A percentile compares a stretch with the other conserved stretches of the same genome.
Evolutionary conservation across 2,888 invertebrate genomes (phyloP).

Genomic region (Noctua janthe): DNA sequence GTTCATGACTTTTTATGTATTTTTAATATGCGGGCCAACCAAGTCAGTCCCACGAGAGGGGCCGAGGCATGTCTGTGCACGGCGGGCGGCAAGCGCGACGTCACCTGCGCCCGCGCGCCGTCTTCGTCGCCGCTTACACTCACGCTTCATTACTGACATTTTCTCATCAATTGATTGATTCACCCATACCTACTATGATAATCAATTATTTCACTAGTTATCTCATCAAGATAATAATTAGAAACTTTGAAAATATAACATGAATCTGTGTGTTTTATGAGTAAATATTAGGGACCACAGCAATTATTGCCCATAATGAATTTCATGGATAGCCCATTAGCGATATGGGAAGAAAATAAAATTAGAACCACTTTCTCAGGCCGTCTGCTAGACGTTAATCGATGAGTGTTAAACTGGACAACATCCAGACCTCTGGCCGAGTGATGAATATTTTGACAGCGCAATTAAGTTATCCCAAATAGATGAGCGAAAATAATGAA

Average conservation of each 20-base stretch:
- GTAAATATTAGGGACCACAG: background rate
- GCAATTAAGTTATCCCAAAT: slow-evolving; percentile 76
- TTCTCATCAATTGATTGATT: slow-evolving; percentile 50
- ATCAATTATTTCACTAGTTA: slow-evolving; percentile 23
- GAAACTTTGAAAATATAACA: slow-evolving; percentile 7
- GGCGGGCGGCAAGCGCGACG: slow-evolving; percentile 18
- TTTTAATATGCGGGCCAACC: slow-evolving; percentile 62
- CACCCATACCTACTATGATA: slow-evolving; percentile 6
- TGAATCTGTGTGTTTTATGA: background rate
- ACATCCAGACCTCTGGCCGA: slow-evolving; percentile 69
- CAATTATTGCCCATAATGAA: slow-evolving; percentile 26
- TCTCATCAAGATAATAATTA: background rate
- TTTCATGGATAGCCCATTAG: slow-evolving; percentile 7
- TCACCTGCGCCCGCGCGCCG: slow-evolving; percentile 25
- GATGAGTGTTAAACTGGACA: slow-evolving; percentile 78
- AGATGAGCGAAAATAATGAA: slow-evolving; percentile 67
- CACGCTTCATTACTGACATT: slow-evolving; percentile 49
- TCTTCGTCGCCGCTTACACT: background rate
- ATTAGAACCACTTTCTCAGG: slow-evolving; percentile 77
- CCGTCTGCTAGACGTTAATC: slow-evolving; percentile 72
- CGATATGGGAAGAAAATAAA: slow-evolving; percentile 53
- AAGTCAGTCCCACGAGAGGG: slow-evolving; percentile 54
- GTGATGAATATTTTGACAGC: slow-evolving; percentile 82
- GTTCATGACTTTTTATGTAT: slow-evolving; percentile 70
- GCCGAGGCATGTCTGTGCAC: slow-evolving; percentile 12